Evolutionary conservation across 2,888 invertebrate species (phyloP), one percentile per base, ranked within the genome.

Genomic region (Yponomeuta malinellus): DNA sequence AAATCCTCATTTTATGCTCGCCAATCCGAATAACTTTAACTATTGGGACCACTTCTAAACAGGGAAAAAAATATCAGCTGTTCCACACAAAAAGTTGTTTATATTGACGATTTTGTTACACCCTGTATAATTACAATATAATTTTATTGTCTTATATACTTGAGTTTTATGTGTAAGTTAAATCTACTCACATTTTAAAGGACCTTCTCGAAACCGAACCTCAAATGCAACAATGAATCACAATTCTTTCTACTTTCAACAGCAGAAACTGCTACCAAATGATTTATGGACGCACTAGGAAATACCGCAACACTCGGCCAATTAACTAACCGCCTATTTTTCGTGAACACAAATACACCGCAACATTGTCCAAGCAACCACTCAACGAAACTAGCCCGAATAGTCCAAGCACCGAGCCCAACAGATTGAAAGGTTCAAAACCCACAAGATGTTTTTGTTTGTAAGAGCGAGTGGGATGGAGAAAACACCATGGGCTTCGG

Each of bases 401-500:
- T 29, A 64, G 64, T 29, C 29, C 68, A 69, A 12, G 48, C 15
- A n/a, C 68, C 37, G 31, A 37, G 15, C 68, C 23, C 23, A 4
- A 31, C 37, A 31, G 68, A 69, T 69, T 69, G 48, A 69, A 52
- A 52, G 52, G n/a, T 48, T 48, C 68, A 33, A 15, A 64, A 48
- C 29, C 23, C 64, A 48, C 75, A 76, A 78, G 78, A 77, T 86
- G 86, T 86, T 89, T 88, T 87, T 84, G 84, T 85, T 80, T 52
- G 82, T 73, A 85, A 79, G 87, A 90, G 83, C 74, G 86, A 84
- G 90, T 90, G 75, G 73, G 83, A 81, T 59, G 52, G 52, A 76
- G 75, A 87, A 87, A 85, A 83, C 85, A 86, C 86, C 67, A 86
- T 85, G 81, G 84, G 81, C 81, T 86, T 91, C 91, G 91, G 85